Conservation (phyloP, 2,113 vertebrate genomes). For the Gasterosteus aculeatus region DNA sequence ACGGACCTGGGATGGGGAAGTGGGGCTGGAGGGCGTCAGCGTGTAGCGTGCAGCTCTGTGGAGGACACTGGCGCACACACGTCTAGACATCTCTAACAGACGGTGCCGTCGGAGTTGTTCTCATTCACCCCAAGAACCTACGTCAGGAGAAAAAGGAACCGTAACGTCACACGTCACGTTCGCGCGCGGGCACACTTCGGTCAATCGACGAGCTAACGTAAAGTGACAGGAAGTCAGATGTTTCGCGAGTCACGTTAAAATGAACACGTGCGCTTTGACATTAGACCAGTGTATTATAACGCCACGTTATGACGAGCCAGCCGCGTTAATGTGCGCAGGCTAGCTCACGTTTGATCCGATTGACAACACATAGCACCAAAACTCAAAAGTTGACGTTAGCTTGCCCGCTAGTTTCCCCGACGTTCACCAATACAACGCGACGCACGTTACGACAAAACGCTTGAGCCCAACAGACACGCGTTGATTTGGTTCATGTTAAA, state of each 20-base stretch:
- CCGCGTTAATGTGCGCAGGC: no score
- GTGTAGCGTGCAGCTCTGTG: constrained; percentile 57
- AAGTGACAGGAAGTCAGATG: not conserved
- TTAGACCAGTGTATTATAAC: not conserved
- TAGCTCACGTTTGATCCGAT: not conserved
- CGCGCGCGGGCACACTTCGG: no score
- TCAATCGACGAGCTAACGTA: not conserved
- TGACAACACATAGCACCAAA: not conserved
- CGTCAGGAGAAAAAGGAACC: not conserved
- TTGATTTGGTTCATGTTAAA: fast-evolving
- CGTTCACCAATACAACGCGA: not conserved
- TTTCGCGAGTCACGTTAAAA: not conserved
- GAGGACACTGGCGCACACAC: constrained; percentile 67
- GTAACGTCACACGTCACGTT: no score
- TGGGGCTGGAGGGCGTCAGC: constrained; percentile 1
- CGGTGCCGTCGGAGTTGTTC: not conserved
- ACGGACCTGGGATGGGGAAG: constrained; percentile 48
- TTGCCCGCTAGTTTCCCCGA: not conserved
- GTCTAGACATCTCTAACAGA: constrained; percentile 70
- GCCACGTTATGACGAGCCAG: fast-evolving
- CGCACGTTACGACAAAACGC: not conserved
- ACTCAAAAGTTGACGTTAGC: not conserved
- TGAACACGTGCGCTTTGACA: not conserved
- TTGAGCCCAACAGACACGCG: not conserved
- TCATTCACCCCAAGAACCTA: not conserved